A percentile compares a stretch with the other conserved stretches of the same genome.
Evolutionary conservation across 2,113 vertebrate genomes (phyloP).

Genomic region (Melozone crissalis): DNA sequence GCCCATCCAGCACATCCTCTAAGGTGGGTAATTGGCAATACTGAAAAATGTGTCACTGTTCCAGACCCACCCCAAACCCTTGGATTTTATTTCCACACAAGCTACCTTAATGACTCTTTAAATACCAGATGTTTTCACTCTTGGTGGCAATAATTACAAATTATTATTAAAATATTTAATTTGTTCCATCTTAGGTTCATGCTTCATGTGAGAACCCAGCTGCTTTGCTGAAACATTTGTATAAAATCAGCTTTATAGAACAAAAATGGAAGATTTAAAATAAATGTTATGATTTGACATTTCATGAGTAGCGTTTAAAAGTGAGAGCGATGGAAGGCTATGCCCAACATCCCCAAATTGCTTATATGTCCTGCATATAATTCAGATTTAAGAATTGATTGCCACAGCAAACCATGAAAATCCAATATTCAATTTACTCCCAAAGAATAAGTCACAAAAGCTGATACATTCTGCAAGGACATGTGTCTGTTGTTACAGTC

Average conservation of each 20-base stretch:
- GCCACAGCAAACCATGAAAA: not conserved
- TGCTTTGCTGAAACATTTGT: not conserved
- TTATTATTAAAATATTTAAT: not conserved
- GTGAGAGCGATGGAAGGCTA: not conserved
- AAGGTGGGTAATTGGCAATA: not conserved
- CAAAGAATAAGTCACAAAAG: conserved; percentile 6
- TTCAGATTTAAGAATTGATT: conserved; percentile 2
- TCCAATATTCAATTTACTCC: conserved; percentile 51
- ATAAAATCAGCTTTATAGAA: not conserved
- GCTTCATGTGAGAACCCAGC: not conserved
- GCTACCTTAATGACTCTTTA: not conserved
- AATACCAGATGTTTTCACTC: not conserved
- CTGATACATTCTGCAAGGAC: not conserved
- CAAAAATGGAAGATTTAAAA: not conserved
- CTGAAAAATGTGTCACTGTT: not conserved
- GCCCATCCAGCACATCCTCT: not conserved
- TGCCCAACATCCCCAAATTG: not conserved
- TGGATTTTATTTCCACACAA: not conserved
- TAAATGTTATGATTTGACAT: not conserved
- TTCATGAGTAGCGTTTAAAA: not conserved
- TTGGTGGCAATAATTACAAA: not conserved
- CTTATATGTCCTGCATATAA: not conserved
- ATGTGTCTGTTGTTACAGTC: not conserved
- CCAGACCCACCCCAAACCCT: not conserved
- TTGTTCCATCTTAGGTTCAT: not conserved